A percentile compares a stretch with the other conserved stretches of the same genome.
These are phyloP conservation scores for Furnarius figulus DNA, from an alignment of 2,113 vertebrate genomes.

Conservation along the genomic window DNA sequence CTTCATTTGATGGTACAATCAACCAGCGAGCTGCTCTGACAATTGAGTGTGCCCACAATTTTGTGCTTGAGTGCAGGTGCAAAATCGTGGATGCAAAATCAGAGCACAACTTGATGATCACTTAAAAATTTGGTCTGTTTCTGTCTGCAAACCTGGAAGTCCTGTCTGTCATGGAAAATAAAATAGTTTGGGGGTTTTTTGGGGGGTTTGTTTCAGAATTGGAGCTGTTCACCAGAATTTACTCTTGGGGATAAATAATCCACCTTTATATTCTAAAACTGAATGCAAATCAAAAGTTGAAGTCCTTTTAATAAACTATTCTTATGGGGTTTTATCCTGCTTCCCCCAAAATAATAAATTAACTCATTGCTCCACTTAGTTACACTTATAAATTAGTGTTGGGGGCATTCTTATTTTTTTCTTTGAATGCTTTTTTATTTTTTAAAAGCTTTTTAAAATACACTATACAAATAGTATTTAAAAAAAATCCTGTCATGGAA, in stretches of 20 bases:
- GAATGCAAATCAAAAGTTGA: neutral
- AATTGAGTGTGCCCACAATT: constrained; percentile 62
- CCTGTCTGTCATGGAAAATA: neutral
- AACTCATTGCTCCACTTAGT: neutral
- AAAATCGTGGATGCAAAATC: constrained; percentile 51
- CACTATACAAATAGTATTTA: rapidly evolving
- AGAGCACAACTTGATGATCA: neutral
- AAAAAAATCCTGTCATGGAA: rapidly evolving
- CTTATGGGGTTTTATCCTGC: neutral
- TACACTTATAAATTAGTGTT: neutral
- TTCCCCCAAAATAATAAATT: rapidly evolving
- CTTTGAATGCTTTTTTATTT: neutral
- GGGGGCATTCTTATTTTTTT: no score
- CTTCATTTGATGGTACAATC: constrained; percentile 65
- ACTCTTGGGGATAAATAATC: neutral
- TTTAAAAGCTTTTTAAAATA: neutral
- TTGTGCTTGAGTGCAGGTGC: constrained; percentile 68
- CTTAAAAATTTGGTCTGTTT: constrained; percentile 37
- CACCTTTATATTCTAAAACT: neutral
- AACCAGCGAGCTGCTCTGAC: constrained; percentile 41
- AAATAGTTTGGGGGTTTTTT: neutral
- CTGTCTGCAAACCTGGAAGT: neutral
- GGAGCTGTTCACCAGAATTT: neutral
- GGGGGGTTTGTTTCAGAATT: neutral
- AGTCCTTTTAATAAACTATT: neutral